Evolutionary conservation across 2,113 vertebrate genomes (phyloP), one percentile per base, ranked within the genome.

Genomic region (Zingel zingel): DNA sequence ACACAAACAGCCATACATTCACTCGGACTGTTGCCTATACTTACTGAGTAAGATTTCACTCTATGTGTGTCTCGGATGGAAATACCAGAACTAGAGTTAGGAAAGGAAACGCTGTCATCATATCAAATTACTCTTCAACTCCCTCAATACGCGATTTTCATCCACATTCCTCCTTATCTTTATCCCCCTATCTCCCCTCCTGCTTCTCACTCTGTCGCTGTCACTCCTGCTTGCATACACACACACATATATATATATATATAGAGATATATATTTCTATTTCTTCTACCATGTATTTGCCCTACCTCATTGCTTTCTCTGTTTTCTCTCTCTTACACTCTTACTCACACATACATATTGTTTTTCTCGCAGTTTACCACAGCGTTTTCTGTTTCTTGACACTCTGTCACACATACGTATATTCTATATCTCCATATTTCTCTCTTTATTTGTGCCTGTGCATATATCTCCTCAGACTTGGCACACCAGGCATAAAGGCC

Each of bases 81-180:
- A 82, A 86, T 61, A 33, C 63, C 77, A 88, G 68, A 73, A 9
- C 47, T 62, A 9, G 79, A 79, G 59, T 51, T 67, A 5, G 59
- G 67, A 84, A 77, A 81, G 74, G 81, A 79, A 67, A 12, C 75
- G 19, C 65, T 51, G 84, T 84, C 84, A 79, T 85, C 81, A 33
- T 91, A 86, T 92, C 77, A 75, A 72, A 86, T 92, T 82, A 82
- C 83, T 36, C 47, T 14, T 80, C 47, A 3, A 14, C 79, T 81
- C 73, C 12, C 25, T 63, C 77, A 83, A n/a, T 64, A 51, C 69
- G 25, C 62, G 79, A 80, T 90, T 86, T 87, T 63, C 82, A 85
- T 66, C 65, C 43, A 62, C 72, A 76, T 79, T 75, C 85, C 78
- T 83, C 51, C 81, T 77, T 88, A 0, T 77, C 73, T 82, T 85